Base-by-base conservation (phyloP, 2,888 invertebrate species). In the Deilephila elpenor region DNA sequence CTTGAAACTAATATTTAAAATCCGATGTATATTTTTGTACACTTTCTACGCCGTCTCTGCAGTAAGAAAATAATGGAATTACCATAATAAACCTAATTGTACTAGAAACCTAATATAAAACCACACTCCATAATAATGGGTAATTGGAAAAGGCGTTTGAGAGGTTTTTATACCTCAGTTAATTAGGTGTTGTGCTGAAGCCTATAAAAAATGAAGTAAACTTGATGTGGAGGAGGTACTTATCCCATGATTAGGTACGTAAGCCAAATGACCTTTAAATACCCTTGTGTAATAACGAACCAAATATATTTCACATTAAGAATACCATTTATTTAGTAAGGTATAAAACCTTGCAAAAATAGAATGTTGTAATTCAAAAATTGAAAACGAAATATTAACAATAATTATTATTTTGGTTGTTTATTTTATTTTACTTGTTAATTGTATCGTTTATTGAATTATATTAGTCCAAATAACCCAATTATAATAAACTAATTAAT, bases 61-160 rank as follows among this genome's bases (percentile, higher is more conserved):
- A 64, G 37, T 44, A 64, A 64, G n/a, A 20, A 64, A 20, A 37
- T 64, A 64, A 20, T n/a, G 5, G 19, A 20, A 44, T 7, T 51
- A 8, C 5, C 3, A 37, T 64, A 44, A 64, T 64, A 44, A 64
- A 64, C 44, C 20, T 64, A 64, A 37, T 37, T 64, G 20, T 67
- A 20, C 67, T 20, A 67, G 25, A 44, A 67, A 25, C 20, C 64
- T 17, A 11, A 20, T 64, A 37, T 8, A 51, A 14, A 51, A 14
- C 37, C 14, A 51, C 51, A 17, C 25, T 20, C 51, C 17, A 67
- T 17, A 51, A 61, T 20, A 29, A 51, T 25, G 25, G 25, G 20
- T 67, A 67, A 67, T 67, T 67, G 67, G 25, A 67, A 67, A 51
- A 51, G 14, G 67, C 25, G 25, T 67, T 67, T 51, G 29, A 67